Evolutionary conservation across 92 coral and sea anemone genomes (phyloP), one percentile per base, ranked within the genome.

Genomic region (Desmophyllum pertusum): DNA sequence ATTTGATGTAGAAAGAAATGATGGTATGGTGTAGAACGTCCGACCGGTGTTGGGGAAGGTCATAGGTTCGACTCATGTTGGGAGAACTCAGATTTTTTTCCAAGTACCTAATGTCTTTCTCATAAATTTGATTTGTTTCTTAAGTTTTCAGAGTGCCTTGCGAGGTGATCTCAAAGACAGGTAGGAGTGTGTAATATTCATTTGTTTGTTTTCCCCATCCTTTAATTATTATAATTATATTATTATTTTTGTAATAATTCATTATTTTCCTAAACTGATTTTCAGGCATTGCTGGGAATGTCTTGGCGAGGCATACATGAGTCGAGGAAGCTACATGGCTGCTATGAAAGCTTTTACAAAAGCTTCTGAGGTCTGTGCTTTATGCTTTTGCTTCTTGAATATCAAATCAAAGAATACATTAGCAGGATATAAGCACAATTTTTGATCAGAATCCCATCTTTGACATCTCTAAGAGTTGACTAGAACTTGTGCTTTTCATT

Each of bases 301-400:
- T 81, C 92, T 94, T 33, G 98, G 98, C 5, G 98, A 96, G 85
- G 98, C 98, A 0, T 96, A 95, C 89, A 91, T 95, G 91, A 91
- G 97, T 66, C 91, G 98, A n/a, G 98, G 98, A 45, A 96, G 98
- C 87, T 94, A 92, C 88, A 94, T 88, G 55, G 93, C 98, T 23
- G 98, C 98, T 23, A 86, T 96, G 75, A 94, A 93, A 48, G 91
- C 98, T 3, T 96, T 96, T 83, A 83, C 95, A 18, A 87, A 93
- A 52, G 96, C 98, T 13, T 27, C 94, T 48, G 95, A 96, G 98
- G 98, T 93, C 51, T 18, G 45, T 14, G 17, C 45, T 59, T 72
- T 52, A 10, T 29, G 23, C 36, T 36, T 27, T 40, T 40, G 21
- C 17, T 23, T 37, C 63, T n/a, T n/a, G n/a, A n/a, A n/a, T n/a